A percentile compares a stretch with the other conserved stretches of the same genome.
These are phyloP conservation scores for Oxygymnocypris stewartii DNA, from an alignment of 2,113 vertebrate species.

Conservation along the genomic window DNA sequence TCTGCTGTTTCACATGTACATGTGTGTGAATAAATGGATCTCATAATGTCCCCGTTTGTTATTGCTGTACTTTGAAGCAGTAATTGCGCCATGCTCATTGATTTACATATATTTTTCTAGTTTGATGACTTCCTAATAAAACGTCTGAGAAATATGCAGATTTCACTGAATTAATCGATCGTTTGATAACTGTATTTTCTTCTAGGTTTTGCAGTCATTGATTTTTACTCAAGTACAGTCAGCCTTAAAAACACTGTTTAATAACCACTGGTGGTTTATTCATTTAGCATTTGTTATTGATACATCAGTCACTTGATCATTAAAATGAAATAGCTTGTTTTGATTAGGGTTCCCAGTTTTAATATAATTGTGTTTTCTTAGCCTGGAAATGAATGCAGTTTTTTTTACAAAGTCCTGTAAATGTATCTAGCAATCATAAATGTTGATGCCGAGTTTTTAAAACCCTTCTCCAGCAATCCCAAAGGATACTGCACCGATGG, in stretches of 20 bases:
- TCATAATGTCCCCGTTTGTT: conserved; percentile 34
- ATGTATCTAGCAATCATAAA: too few species aligned
- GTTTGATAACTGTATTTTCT: neutral
- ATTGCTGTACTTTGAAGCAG: conserved; percentile 15
- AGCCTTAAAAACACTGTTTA: neutral
- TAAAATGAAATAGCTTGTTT: too few species aligned
- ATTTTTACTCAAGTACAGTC: neutral
- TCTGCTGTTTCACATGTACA: conserved; percentile 62
- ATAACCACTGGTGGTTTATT: neutral
- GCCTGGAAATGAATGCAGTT: too few species aligned
- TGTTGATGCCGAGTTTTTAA: neutral
- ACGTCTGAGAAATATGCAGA: conserved; percentile 15
- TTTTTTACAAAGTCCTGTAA: too few species aligned
- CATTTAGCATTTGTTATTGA: too few species aligned
- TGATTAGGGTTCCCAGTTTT: too few species aligned
- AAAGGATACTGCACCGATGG: neutral
- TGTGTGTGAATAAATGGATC: conserved; percentile 70
- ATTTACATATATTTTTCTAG: conserved; percentile 39
- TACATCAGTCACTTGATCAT: too few species aligned
- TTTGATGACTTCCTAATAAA: conserved; percentile 44
- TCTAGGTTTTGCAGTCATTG: neutral
- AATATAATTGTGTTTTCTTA: too few species aligned
- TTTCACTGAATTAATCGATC: neutral
- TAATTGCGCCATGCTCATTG: conserved; percentile 5
- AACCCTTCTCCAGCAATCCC: neutral